These are phyloP conservation scores for Streptopelia turtur DNA, from an alignment of 2,797 vertebrate species.

Conservation along the genomic window DNA sequence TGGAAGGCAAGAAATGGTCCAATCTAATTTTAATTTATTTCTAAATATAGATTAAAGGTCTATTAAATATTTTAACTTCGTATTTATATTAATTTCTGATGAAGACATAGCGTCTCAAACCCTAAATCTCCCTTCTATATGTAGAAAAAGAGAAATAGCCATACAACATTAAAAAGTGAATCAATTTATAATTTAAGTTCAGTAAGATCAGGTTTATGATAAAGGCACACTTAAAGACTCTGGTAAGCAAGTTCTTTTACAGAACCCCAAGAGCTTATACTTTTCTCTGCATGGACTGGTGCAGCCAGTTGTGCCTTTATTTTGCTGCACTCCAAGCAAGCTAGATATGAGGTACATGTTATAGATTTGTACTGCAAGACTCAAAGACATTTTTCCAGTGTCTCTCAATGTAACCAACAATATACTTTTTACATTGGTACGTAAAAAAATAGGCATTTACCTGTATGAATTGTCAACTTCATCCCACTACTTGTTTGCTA, in stretches of 20 bases:
- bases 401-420: background rate
- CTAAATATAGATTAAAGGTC: background rate
- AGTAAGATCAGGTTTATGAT: background rate
- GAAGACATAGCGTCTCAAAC: background rate
- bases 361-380: background rate
- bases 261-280: background rate
- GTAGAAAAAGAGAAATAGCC: background rate
- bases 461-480: background rate
- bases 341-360: rapidly evolving
- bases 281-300: background rate
- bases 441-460: background rate
- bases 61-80: background rate
- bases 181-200: background rate
- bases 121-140: background rate
- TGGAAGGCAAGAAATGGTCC: background rate
- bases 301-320: background rate
- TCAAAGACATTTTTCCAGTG: background rate
- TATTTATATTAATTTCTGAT: background rate
- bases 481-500: background rate
- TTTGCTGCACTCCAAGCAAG: background rate
- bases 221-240: background rate
- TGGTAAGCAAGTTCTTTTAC: background rate
- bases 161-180: background rate
- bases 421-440: background rate
- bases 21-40: background rate